Percentiles rank a stretch among this genome's conserved stretches.
These are phyloP conservation scores for Oligia strigilis DNA, from an alignment of 2,888 invertebrate species.

Conservation along the genomic window DNA sequence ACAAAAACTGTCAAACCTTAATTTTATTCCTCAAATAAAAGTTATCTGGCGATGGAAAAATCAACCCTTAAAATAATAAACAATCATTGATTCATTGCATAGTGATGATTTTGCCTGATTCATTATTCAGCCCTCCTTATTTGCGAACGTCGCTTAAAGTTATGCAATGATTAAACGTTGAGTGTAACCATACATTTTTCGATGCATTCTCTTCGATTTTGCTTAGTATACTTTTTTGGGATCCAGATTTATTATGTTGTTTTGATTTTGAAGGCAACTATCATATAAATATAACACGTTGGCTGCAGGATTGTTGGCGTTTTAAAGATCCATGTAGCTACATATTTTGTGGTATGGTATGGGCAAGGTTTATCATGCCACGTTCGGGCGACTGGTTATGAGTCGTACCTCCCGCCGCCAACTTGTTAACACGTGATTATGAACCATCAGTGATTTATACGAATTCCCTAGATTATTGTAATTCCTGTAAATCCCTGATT, in stretches of 20 bases:
- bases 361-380: not conserved
- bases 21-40: too few species aligned
- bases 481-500: constrained; percentile 50
- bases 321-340: not conserved
- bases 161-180: not conserved
- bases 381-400: not conserved
- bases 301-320: constrained; percentile 9
- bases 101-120: constrained; percentile 17
- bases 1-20: too few species aligned
- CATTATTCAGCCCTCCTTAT: not conserved
- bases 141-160: not conserved
- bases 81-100: not conserved
- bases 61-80: constrained; percentile 1
- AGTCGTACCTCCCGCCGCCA: constrained; percentile 1
- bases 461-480: constrained; percentile 33
- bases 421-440: constrained; percentile 44
- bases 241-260: constrained; percentile 69
- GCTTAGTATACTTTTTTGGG: constrained; percentile 52
- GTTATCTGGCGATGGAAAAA: too few species aligned
- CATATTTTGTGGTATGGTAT: not conserved
- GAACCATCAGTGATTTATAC: constrained; percentile 50
- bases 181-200: not conserved
- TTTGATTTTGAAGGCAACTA: constrained; percentile 37
- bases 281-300: constrained; percentile 40
- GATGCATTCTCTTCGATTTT: not conserved